Conservation (phyloP, 2,113 vertebrate species). For the Odontophorus gujanensis region DNA sequence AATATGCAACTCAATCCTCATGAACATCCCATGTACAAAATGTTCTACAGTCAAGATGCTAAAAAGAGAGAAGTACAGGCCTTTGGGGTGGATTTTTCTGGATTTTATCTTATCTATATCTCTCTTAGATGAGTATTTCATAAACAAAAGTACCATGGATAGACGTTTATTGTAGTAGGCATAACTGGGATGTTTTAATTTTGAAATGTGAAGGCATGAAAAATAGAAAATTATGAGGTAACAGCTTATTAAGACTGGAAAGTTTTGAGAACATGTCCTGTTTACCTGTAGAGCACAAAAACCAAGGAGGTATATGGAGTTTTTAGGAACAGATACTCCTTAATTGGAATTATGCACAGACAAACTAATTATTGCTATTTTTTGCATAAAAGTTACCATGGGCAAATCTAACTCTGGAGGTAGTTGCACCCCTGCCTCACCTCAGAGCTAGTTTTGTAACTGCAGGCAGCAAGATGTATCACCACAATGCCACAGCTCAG, state of each 20-base stretch:
- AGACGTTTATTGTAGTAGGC: not conserved
- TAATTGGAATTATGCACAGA: not conserved
- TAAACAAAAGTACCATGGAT: not conserved
- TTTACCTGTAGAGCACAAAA: not conserved
- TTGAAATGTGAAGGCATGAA: not conserved
- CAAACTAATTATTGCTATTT: not conserved
- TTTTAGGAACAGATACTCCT: not conserved
- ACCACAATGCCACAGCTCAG: not conserved
- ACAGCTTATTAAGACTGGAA: not conserved
- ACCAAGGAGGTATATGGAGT: fast-evolving
- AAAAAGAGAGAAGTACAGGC: not conserved
- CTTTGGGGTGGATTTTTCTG: not conserved
- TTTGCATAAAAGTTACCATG: not conserved
- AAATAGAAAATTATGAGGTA: not conserved
- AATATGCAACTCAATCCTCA: not conserved
- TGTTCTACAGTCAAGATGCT: not conserved
- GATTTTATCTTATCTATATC: not conserved
- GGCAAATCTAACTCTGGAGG: not conserved
- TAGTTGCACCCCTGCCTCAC: not conserved
- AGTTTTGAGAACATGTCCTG: not conserved
- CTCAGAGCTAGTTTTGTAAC: not conserved
- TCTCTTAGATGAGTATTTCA: not conserved
- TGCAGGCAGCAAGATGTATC: not conserved
- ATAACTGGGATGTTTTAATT: not conserved
- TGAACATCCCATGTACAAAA: not conserved